Evolutionary conservation across 2,888 invertebrate genomes (phyloP).

Genomic region (Nephrotoma appendiculata): DNA sequence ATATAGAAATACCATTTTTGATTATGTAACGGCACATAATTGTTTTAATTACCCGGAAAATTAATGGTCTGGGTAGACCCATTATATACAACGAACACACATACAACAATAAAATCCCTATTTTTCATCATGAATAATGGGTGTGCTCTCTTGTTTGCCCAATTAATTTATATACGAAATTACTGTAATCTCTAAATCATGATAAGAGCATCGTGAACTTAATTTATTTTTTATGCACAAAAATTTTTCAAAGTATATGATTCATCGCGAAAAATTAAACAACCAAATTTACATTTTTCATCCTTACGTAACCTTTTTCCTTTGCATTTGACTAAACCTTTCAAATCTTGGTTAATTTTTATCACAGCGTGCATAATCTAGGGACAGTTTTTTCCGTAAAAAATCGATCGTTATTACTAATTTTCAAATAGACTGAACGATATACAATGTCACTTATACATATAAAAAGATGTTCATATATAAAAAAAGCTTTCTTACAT

Average conservation of each 20-base stretch:
- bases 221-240: neutral
- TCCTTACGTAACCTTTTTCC: neutral
- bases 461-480: too few species aligned
- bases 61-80: too few species aligned
- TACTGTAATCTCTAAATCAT: neutral
- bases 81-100: neutral
- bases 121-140: neutral
- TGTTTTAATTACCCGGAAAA: neutral
- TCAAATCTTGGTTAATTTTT: neutral
- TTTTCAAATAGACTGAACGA: neutral
- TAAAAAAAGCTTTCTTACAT: neutral
- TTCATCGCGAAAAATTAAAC: neutral
- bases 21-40: neutral
- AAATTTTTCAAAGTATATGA: neutral
- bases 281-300: neutral
- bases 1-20: neutral
- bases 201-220: too few species aligned
- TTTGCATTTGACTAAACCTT: neutral
- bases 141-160: neutral
- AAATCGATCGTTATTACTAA: neutral
- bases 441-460: neutral
- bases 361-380: neutral
- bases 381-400: neutral
- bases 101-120: neutral
- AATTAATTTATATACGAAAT: too few species aligned